These are phyloP conservation scores for Onchidella celtica DNA, from an alignment of 2,888 invertebrate genomes.

Conservation along the genomic window DNA sequence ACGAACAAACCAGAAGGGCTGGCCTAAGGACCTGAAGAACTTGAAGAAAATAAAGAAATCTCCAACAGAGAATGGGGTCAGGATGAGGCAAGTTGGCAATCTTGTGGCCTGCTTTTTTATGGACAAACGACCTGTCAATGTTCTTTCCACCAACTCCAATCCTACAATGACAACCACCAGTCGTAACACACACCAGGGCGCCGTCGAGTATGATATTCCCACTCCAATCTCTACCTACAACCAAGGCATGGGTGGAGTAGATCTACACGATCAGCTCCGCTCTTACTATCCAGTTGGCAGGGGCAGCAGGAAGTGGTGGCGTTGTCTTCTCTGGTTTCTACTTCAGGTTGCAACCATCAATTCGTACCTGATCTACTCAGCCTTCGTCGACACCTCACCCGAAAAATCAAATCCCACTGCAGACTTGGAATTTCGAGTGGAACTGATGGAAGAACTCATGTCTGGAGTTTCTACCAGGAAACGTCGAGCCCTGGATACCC, in stretches of 20 bases:
- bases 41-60: not conserved
- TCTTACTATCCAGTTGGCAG: conserved; percentile 18
- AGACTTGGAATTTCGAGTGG: not conserved
- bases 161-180: not conserved
- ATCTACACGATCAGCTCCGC: not conserved
- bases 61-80: not conserved
- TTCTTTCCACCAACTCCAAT: conserved; percentile 42
- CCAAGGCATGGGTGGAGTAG: not conserved
- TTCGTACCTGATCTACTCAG: not conserved
- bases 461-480: not conserved
- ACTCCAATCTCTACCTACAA: not conserved
- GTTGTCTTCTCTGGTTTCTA: conserved; percentile 3
- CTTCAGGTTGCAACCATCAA: not conserved
- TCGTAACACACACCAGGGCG: not conserved
- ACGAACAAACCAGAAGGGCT: conserved; percentile 40
- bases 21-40: conserved; percentile 26
- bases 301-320: conserved; percentile 21
- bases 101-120: conserved; percentile 40
- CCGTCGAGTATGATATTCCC: not conserved
- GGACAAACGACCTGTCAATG: conserved; percentile 43
- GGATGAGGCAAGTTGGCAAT: conserved; percentile 38
- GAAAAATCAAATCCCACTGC: not conserved
- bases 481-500: too few relatives aligned
- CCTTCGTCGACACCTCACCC: not conserved
- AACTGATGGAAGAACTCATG: not conserved